Percentiles rank a stretch among this genome's conserved stretches.
Evolutionary conservation across 2,797 vertebrate species (phyloP).

Genomic region (Sebastiscus albofasciatus): DNA sequence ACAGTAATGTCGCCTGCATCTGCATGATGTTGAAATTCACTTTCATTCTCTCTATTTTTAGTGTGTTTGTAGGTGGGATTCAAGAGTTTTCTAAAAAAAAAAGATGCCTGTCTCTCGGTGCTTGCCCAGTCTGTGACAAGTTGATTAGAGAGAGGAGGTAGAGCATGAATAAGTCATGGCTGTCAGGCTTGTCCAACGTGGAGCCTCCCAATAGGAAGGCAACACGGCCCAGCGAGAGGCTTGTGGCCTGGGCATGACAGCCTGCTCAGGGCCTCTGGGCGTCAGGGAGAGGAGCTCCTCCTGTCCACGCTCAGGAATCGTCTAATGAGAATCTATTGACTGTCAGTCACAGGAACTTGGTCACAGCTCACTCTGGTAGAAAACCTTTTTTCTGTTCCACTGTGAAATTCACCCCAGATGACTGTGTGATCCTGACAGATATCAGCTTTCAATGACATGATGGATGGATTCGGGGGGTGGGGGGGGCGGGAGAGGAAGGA

Average conservation of each 20-base stretch:
- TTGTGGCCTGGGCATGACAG: constrained; percentile 48
- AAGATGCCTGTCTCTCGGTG: background rate
- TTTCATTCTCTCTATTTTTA: background rate
- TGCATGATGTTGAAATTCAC: background rate
- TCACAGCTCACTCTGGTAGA: constrained; percentile 15
- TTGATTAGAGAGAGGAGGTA: constrained; percentile 20
- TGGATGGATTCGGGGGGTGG: constrained; percentile 32
- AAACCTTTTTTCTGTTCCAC: background rate
- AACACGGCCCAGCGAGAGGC: constrained; percentile 36
- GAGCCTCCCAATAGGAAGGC: constrained; percentile 31
- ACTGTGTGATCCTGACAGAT: constrained; percentile 21
- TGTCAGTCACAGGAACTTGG: constrained; percentile 28
- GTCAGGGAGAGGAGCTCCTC: constrained; percentile 26
- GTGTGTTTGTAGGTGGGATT: background rate
- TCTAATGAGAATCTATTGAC: constrained; percentile 41
- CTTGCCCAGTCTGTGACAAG: constrained; percentile 23
- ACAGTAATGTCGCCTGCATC: too few species aligned
- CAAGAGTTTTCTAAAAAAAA: background rate
- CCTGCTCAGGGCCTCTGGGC: constrained; percentile 39
- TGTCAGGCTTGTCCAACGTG: constrained; percentile 26
- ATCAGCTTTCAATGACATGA: constrained; percentile 37
- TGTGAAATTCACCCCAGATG: constrained; percentile 5
- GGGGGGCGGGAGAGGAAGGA: constrained; percentile 3
- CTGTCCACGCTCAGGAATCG: constrained; percentile 22
- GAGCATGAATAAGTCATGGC: constrained; percentile 56